A percentile compares a stretch with the other conserved stretches of the same genome.
phyloP scores from a whole-genome alignment of 1,140 invertebrate genomes.

The Apis laboriosa region DNA sequence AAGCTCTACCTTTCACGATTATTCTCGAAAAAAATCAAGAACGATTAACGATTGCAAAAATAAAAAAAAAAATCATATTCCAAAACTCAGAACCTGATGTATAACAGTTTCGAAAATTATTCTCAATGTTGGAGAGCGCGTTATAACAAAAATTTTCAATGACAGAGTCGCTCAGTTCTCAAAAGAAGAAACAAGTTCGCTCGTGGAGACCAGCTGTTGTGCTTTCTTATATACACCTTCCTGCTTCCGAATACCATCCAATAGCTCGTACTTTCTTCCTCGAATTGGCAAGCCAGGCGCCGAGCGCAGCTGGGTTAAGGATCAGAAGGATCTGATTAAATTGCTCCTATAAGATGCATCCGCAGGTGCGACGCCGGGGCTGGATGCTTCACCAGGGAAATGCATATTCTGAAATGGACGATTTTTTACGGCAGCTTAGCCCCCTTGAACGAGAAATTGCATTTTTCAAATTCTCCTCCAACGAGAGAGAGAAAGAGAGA shows the following conservation, averaged over 20 bases:
- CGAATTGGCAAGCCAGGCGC: slow-evolving; percentile 26
- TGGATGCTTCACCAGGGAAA: slow-evolving; percentile 21
- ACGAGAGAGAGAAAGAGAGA: too few species aligned
- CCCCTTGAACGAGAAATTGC: background rate
- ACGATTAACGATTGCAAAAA: too few species aligned
- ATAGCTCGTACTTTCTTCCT: background rate
- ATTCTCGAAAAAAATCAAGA: too few species aligned
- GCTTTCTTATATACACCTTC: background rate
- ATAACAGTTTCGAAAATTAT: too few species aligned
- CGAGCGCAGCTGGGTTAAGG: slow-evolving; percentile 65
- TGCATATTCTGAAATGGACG: slow-evolving; percentile 36
- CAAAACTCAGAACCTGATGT: too few species aligned
- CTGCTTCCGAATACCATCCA: background rate
- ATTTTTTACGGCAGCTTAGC: slow-evolving; percentile 34
- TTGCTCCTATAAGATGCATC: slow-evolving; percentile 57
- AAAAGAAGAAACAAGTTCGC: slow-evolving; percentile 37
- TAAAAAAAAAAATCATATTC: too few species aligned
- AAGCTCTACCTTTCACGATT: too few species aligned
- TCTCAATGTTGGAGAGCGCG: too few species aligned
- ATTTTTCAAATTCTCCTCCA: slow-evolving; percentile 25
- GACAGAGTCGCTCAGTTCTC: too few species aligned
- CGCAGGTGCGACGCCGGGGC: slow-evolving; percentile 55
- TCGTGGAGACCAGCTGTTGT: background rate
- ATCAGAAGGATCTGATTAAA: slow-evolving; percentile 68
- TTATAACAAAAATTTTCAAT: background rate